phyloP scores from a whole-genome alignment of 2,113 vertebrate genomes.

The Sturnira hondurensis region DNA sequence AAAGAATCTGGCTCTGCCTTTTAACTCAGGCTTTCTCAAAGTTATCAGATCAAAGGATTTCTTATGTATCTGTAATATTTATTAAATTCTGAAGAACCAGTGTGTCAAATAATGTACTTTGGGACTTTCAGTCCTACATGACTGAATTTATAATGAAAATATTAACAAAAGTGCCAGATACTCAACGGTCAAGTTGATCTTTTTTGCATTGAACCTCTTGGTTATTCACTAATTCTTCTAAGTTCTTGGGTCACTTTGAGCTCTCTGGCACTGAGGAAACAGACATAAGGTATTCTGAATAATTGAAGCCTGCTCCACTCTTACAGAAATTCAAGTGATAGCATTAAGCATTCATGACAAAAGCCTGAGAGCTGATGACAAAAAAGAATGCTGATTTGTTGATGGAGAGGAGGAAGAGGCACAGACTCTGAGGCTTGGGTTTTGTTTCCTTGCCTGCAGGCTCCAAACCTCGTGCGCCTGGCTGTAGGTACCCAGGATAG shows the following conservation, averaged over 20 bases:
- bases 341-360: not conserved
- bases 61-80: not conserved
- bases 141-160: not conserved
- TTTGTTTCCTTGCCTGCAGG: not conserved
- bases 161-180: not conserved
- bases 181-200: not conserved
- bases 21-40: slow-evolving; percentile 24
- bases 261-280: not conserved
- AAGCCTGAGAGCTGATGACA: not conserved
- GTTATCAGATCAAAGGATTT: not conserved
- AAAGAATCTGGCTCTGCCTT: not conserved
- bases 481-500: not conserved
- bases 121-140: not conserved
- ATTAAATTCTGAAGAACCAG: not conserved
- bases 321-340: not conserved
- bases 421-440: not conserved
- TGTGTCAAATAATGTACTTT: not conserved
- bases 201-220: not conserved
- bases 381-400: not conserved
- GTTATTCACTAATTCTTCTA: not conserved
- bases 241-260: not conserved
- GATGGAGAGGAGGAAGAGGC: not conserved
- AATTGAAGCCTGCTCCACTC: not conserved
- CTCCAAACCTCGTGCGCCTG: not conserved
- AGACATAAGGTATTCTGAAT: not conserved